phyloP scores from a whole-genome alignment of 23 tunicate genomes.

The Styela clava region DNA sequence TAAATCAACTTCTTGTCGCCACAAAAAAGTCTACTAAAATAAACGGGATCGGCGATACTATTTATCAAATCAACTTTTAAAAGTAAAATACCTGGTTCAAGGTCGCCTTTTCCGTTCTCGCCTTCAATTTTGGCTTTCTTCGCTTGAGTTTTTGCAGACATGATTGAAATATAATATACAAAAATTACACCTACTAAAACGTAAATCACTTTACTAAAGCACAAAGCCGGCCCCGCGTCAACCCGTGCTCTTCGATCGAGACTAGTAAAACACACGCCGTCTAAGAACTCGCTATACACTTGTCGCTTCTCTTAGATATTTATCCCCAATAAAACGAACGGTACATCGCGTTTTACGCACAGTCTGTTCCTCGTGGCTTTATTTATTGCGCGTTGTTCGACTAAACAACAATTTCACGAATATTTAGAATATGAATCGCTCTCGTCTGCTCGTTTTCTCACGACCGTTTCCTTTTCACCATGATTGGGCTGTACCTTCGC shows the following conservation, averaged over 20 bases:
- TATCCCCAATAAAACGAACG: neutral
- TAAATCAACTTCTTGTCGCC: too few relatives aligned
- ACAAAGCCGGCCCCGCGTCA: neutral
- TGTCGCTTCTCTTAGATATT: neutral
- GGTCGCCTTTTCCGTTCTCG: conserved; percentile 40
- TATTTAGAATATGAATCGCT: neutral
- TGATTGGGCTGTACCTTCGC: neutral
- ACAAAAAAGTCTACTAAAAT: too few relatives aligned
- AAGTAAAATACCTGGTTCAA: neutral
- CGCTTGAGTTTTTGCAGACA: conserved; percentile 48
- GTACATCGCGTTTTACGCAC: conserved; percentile 8
- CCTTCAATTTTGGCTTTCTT: conserved; percentile 65
- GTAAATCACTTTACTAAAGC: neutral
- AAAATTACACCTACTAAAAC: neutral
- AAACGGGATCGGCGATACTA: too few relatives aligned
- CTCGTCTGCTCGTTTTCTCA: conserved; percentile 24
- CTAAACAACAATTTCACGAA: neutral
- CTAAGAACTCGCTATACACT: neutral
- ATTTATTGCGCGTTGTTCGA: neutral
- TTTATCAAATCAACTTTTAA: too few relatives aligned
- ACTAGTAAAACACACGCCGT: neutral
- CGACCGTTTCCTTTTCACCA: conserved; percentile 1
- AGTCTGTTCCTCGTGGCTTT: neutral
- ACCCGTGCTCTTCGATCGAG: neutral
- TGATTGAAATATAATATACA: neutral